Evolutionary conservation across 2,797 vertebrate genomes (phyloP).

Genomic region (Hafferia zeledoni): DNA sequence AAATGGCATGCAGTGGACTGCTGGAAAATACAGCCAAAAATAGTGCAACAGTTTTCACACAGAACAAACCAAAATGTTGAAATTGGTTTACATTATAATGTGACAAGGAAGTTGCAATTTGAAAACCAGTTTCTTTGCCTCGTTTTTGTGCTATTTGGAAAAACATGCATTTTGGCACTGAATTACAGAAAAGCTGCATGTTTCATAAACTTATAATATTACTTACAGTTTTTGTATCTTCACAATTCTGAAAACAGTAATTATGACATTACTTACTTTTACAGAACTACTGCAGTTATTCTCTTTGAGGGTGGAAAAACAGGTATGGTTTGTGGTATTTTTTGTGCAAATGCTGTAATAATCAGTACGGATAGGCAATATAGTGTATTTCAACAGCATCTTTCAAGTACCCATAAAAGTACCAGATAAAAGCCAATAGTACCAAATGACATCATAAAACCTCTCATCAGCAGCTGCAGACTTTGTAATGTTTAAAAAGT

Average conservation of each 20-base stretch:
- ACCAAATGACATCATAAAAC: background rate
- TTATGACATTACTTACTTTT: background rate
- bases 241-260: slow-evolving; percentile 32
- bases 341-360: background rate
- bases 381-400: background rate
- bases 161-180: slow-evolving; percentile 82
- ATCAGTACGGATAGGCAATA: background rate
- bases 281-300: background rate
- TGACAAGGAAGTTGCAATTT: slow-evolving; percentile 51
- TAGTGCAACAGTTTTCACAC: slow-evolving; percentile 72
- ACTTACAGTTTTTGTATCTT: background rate
- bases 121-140: slow-evolving; percentile 68
- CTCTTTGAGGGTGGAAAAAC: background rate
- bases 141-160: slow-evolving; percentile 73
- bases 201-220: slow-evolving; percentile 56
- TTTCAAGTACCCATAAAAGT: slow-evolving; percentile 19
- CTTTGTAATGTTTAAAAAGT: slow-evolving; percentile 1
- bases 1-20: slow-evolving; percentile 81
- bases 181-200: slow-evolving; percentile 46
- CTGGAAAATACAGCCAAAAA: slow-evolving; percentile 65
- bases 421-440: background rate
- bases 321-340: background rate
- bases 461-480: background rate
- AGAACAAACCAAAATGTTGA: slow-evolving; percentile 67
- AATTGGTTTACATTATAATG: slow-evolving; percentile 59